Base-by-base conservation (phyloP, 2,888 invertebrate species). In the Aelia acuminata region DNA sequence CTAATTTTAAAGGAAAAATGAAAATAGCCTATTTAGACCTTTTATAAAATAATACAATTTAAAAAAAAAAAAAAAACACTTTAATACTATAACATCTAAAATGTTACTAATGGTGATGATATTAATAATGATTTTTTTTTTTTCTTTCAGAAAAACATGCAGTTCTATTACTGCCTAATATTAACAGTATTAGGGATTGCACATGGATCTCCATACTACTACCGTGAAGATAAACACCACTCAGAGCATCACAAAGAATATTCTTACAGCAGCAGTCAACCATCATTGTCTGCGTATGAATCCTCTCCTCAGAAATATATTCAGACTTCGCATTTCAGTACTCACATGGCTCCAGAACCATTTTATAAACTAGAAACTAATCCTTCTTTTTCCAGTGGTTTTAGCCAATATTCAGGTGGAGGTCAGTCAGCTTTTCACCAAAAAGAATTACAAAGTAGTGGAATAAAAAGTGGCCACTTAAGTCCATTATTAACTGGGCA, bases 151-250 rank as follows among this genome's bases (percentile, higher is more conserved):
- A 35, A 22, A 35, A 84, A n/a, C 49, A 84, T 48, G 50, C 3
- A 84, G 47, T 50, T 31, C 26, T n/a, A 50, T 49, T 50, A 49
- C 26, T 84, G 48, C n/a, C 13, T 49, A 31, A 50, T 70, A 63
- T 31, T 63, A 70, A 48, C 57, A 20, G 8, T 39, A 39, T 22
- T 70, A 47, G 87, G 49, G 20, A 35, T 35, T 18, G 35, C 35
- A 35, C 22, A 50, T 84, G 84, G 49, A 31, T 84, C 50, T 1
- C 87, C 87, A 26, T 87, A 87, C 31, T 87, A 87, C 31, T 87
- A 87, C 18, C 87, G 87, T 3, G 87, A 87, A 48, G 50, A 50
- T 43, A 87, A 87, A 70, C 87, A 87, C 43, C 87, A 87, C 63
- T 39, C 87, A 57, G 87, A 70, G 31, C 87, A 87, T 47, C 87